Evolutionary conservation across 2,888 invertebrate species (phyloP), one percentile per base, ranked within the genome.

Genomic region (Erannis defoliaria): DNA sequence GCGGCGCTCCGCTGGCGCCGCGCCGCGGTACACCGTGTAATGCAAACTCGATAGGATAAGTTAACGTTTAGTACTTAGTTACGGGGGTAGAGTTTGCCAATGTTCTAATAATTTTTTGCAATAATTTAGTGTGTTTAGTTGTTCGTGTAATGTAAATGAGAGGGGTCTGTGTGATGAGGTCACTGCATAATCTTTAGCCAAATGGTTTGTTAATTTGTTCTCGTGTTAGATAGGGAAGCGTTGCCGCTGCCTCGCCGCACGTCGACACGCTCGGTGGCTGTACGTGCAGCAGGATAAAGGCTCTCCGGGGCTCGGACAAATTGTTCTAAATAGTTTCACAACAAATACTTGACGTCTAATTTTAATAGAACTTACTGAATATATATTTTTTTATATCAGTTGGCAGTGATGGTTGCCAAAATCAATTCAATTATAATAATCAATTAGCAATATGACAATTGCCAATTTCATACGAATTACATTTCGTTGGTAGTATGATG

Each of bases 51-150:
- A 73, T 83, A 83, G 80, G 66, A 72, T 82, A 83, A 84, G 83
- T 73, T 80, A 73, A 81, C 76, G 76, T 82, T 78, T 88, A 89
- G 90, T 90, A 89, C 88, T 89, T 90, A 90, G 86, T 82, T 77
- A 77, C 72, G 82, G 84, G 83, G 77, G 71, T 80, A 76, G 73
- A 72, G 76, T 81, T 78, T 76, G 82, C 77, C 79, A 76, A 74
- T 77, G 72, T 80, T 77, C 74, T 80, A 74, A 80, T 81, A 77
- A 75, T 43, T 80, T 82, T 80, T 82, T 76, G 83, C 82, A 82
- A 82, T 84, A 84, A 77, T 79, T 75, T 76, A 71, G 72, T 69
- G 73, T 76, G 68, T 78, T 75, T 73, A 73, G 71, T 73, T 53
- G 29, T 43, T 49, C 31, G 35, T 71, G 72, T 74, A 67, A 72